Evolutionary conservation across 1,140 invertebrate species (phyloP).

Genomic region (Monomorium pharaonis): DNA sequence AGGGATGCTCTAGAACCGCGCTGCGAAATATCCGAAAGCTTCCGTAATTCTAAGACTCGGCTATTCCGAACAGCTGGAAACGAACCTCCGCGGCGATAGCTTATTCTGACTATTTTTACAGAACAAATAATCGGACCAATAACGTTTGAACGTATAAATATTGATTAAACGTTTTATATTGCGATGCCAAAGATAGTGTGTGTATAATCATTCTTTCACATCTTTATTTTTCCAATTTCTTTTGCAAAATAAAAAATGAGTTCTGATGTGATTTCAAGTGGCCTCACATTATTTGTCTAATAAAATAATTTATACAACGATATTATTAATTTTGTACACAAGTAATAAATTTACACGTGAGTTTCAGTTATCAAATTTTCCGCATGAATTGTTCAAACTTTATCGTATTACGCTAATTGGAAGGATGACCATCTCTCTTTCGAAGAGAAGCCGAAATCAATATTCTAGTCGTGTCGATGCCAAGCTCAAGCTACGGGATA

Average conservation of each 20-base stretch:
- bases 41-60: constrained; percentile 12
- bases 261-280: not conserved
- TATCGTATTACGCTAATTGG: not conserved
- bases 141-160: not conserved
- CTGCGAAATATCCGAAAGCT: constrained; percentile 38
- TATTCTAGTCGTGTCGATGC: constrained; percentile 11
- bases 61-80: not conserved
- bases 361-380: not conserved
- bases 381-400: not conserved
- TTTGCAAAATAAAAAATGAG: not conserved
- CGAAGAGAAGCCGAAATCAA: constrained; percentile 23
- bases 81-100: not conserved
- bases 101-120: not conserved
- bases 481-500: constrained; percentile 5
- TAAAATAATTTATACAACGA: not conserved
- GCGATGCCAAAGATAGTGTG: not conserved
- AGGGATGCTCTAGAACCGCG: constrained; percentile 44
- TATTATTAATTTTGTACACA: not conserved
- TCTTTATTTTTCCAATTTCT: not conserved
- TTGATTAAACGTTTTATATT: no score
- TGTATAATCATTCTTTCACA: not conserved
- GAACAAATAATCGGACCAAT: constrained; percentile 23
- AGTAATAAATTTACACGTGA: not conserved
- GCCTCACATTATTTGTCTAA: not conserved
- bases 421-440: constrained; percentile 23